Evolutionary conservation across 2,797 vertebrate genomes (phyloP).

Genomic region (Syndactyla subalaris): DNA sequence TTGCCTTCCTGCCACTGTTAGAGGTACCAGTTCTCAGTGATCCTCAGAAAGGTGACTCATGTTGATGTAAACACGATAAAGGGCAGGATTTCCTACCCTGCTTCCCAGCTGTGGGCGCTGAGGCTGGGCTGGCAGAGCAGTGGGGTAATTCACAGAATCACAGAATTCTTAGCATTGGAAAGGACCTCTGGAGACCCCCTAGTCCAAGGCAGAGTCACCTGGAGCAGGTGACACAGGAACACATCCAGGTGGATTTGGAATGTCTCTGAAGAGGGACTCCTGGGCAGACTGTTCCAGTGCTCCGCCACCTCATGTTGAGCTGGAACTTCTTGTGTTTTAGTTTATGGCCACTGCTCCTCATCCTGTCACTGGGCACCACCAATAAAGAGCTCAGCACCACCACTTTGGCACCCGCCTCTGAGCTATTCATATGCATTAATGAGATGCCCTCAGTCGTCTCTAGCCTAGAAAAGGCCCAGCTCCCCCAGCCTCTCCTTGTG

Average conservation of each 20-base stretch:
- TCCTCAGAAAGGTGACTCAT: neutral
- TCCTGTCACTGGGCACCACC: neutral
- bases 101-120: neutral
- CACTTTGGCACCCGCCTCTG: neutral
- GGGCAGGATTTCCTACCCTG: neutral
- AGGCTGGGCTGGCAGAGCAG: neutral
- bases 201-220: neutral
- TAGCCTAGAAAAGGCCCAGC: neutral
- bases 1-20: neutral
- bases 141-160: neutral
- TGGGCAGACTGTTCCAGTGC: neutral
- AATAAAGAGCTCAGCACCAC: too few species aligned
- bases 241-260: neutral
- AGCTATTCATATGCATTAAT: neutral
- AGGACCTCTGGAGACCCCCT: neutral
- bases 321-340: neutral
- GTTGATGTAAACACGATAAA: fast-evolving
- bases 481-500: neutral
- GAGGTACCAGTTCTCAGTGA: neutral
- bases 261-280: neutral
- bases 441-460: too few species aligned
- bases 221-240: neutral
- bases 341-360: neutral
- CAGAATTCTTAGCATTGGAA: neutral
- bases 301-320: neutral